Base-by-base conservation (phyloP, 2,888 invertebrate species). In the Epirrita christyi region DNA sequence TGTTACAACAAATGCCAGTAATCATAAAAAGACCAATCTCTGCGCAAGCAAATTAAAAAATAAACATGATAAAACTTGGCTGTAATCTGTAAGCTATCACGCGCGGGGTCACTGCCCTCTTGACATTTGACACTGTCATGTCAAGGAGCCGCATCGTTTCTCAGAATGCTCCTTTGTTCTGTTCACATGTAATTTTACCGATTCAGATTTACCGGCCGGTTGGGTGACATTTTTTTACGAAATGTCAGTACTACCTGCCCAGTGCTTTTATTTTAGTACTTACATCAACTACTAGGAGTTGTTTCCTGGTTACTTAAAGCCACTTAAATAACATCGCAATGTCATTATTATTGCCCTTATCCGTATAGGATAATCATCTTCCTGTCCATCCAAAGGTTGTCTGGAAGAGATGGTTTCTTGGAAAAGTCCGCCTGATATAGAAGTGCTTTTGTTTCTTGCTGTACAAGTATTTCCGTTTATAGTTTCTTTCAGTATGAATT, bases 51-150 rank as follows among this genome's bases (percentile, higher is more conserved):
- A 58, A 49, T 63, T 67, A 66, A 68, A 70, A 71, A 68, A 74
- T 66, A 50, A 68, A 69, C 71, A 72, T n/a, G 68, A 63, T 62
- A 59, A 64, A 61, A 61, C 59, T 55, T 53, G 58, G 34, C 56
- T 44, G 58, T 72, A 75, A 76, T 76, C 72, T 75, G 73, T 68
- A 75, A 80, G 81, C 84, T 83, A 84, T 85, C 85, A 82, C 82
- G 82, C 77, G 56, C 60, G 70, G 76, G 86, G 79, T 88, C 86
- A 78, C 61, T 70, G 86, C 63, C 85, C 91, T 72, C 67, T 80
- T 90, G 89, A 89, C 91, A 91, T 91, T 91, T 91, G 91, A 91
- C 91, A 91, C 73, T 75, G 83, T 88, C 90, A 89, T 90, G 90
- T 91, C 90, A 90, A 90, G 89, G 89, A 82, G 79, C 75, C 68